phyloP scores from a whole-genome alignment of 2,888 invertebrate genomes.

The Lochmaea capreae region DNA sequence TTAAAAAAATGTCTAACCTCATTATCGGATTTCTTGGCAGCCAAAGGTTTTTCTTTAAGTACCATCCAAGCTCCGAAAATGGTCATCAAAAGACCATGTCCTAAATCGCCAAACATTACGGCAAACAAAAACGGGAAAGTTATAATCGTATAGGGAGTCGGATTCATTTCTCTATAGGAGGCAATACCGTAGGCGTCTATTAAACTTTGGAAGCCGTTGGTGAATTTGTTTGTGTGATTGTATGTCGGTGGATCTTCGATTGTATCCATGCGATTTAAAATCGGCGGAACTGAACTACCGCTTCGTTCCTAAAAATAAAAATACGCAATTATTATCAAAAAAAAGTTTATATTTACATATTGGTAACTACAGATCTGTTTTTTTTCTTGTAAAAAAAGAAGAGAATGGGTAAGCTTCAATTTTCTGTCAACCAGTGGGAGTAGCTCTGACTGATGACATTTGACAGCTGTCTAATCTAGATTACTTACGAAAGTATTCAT shows the following conservation, averaged over 20 bases:
- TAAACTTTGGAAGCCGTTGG: conserved; percentile 91
- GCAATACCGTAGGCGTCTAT: conserved; percentile 98
- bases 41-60: conserved; percentile 89
- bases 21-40: conserved; percentile 88
- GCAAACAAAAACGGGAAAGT: conserved; percentile 98
- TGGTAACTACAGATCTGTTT: neutral
- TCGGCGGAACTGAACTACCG: conserved; percentile 95
- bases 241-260: conserved; percentile 93
- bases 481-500: too few relatives aligned
- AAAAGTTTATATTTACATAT: neutral
- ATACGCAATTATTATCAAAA: neutral
- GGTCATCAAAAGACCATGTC: conserved; percentile 94
- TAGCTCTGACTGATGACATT: too few relatives aligned
- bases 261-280: conserved; percentile 94
- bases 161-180: conserved; percentile 96
- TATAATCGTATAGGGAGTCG: conserved; percentile 96
- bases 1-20: conserved; percentile 71
- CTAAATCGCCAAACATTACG: conserved; percentile 98
- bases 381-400: too few relatives aligned
- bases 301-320: conserved; percentile 79
- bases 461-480: too few relatives aligned
- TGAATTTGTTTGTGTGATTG: conserved; percentile 96
- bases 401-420: too few relatives aligned
- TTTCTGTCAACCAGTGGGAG: too few relatives aligned
- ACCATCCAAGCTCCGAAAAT: conserved; percentile 95